These are phyloP conservation scores for Anolis apletophallus DNA, from an alignment of 2,797 vertebrate species.

Conservation along the genomic window DNA sequence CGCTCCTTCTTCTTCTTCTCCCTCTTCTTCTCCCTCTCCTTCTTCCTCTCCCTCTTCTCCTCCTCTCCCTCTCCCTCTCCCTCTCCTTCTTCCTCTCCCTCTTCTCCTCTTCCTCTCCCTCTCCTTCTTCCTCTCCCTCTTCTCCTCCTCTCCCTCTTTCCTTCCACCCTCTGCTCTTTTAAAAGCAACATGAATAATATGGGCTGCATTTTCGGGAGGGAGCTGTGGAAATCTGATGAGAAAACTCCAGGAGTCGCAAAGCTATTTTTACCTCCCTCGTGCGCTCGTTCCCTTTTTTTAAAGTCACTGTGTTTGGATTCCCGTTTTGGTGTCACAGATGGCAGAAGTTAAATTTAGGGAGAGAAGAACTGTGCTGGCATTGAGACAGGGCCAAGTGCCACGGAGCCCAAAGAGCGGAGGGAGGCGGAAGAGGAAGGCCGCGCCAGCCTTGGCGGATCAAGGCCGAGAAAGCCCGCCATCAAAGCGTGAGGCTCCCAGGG, in stretches of 20 bases:
- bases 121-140: too few species aligned
- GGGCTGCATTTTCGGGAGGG: not conserved
- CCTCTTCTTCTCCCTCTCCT: not conserved
- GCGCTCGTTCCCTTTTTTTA: not conserved
- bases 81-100: too few species aligned
- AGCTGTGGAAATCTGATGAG: not conserved
- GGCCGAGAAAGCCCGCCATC: not conserved
- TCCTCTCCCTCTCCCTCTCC: too few species aligned
- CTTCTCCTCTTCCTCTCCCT: too few species aligned
- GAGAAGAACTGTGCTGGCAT: too few species aligned
- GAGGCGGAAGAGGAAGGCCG: not conserved
- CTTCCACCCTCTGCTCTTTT: not conserved
- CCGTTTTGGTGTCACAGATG: conserved; percentile 10
- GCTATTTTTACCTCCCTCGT: conserved; percentile 32
- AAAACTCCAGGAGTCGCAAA: not conserved
- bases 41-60: too few species aligned
- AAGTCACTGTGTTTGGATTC: not conserved
- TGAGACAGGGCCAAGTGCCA: not conserved
- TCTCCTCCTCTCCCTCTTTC: too few species aligned
- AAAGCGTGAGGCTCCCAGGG: not conserved
- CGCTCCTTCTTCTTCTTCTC: too few species aligned
- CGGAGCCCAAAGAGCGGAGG: too few species aligned
- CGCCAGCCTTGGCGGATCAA: too few species aligned
- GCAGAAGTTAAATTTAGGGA: conserved; percentile 12
- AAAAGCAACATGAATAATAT: conserved; percentile 12